A percentile compares a stretch with the other conserved stretches of the same genome.
Evolutionary conservation across 2,797 vertebrate genomes (phyloP).

Genomic region (Echeneis naucrates): DNA sequence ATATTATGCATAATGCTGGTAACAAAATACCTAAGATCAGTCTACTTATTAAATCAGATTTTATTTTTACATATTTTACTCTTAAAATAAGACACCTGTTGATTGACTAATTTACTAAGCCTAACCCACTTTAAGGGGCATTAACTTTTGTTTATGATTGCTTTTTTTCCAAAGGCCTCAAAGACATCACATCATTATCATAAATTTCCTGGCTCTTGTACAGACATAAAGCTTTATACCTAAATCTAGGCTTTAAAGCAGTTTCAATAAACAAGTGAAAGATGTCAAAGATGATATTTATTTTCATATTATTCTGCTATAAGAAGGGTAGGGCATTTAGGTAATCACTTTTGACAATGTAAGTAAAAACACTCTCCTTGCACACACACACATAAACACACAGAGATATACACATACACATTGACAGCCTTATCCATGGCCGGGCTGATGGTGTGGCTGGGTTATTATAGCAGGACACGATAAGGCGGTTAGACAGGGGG

Average conservation of each 20-base stretch:
- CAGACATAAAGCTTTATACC: neutral
- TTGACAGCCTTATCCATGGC: slow-evolving; percentile 52
- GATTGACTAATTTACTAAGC: no score
- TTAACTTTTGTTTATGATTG: no score
- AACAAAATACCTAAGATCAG: no score
- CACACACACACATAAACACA: slow-evolving; percentile 7
- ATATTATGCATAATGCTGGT: no score
- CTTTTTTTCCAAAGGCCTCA: no score
- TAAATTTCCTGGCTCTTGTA: neutral
- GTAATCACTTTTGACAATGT: neutral
- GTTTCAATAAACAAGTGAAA: neutral
- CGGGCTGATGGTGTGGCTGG: slow-evolving; percentile 34
- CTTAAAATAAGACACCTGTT: no score
- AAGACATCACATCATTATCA: neutral
- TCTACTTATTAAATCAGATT: no score
- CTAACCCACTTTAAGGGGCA: no score
- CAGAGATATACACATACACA: slow-evolving; percentile 14
- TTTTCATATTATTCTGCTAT: neutral
- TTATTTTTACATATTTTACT: no score
- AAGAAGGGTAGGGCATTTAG: neutral
- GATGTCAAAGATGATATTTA: neutral
- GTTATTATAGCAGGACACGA: slow-evolving; percentile 67
- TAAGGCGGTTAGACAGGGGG: slow-evolving; percentile 52
- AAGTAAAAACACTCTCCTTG: neutral
- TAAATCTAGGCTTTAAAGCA: neutral